A percentile compares a stretch with the other conserved stretches of the same genome.
Conservation (phyloP, 1,140 invertebrate genomes). For the Drosophila mojavensis region DNA sequence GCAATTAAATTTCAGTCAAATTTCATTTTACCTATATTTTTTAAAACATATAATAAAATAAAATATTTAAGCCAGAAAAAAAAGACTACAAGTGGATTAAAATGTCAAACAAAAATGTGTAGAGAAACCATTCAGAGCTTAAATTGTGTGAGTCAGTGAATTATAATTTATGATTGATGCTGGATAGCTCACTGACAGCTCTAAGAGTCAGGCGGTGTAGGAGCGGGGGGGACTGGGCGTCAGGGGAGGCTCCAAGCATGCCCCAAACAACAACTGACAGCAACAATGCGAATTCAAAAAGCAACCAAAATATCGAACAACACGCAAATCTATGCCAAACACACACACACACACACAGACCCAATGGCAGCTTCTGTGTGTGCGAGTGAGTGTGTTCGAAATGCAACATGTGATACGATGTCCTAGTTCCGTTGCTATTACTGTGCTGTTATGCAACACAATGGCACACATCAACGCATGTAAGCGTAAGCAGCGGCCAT, state of each 20-base stretch:
- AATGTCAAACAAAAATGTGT: slow-evolving; percentile 7
- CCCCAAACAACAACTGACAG: slow-evolving; percentile 17
- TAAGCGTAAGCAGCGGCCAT: slow-evolving; percentile 12
- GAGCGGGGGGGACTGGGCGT: neutral
- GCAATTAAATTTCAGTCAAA: too few relatives aligned
- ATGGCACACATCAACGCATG: slow-evolving; percentile 72
- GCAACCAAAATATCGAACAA: slow-evolving; percentile 41
- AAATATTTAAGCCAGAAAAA: neutral
- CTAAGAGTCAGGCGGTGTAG: neutral
- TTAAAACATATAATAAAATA: neutral
- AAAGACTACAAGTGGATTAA: neutral
- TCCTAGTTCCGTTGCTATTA: slow-evolving; percentile 77
- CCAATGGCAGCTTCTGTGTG: slow-evolving; percentile 6
- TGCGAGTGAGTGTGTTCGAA: slow-evolving; percentile 46
- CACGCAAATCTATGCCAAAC: slow-evolving; percentile 66
- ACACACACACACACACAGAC: slow-evolving; percentile 32
- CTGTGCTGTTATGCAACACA: slow-evolving; percentile 79
- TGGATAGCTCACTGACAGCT: slow-evolving; percentile 42
- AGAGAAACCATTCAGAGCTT: slow-evolving; percentile 9
- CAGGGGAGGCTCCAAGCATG: neutral
- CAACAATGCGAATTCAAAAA: slow-evolving; percentile 20
- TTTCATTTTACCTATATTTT: neutral
- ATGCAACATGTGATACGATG: slow-evolving; percentile 80
- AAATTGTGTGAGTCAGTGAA: slow-evolving; percentile 23
- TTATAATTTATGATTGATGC: slow-evolving; percentile 59